Evolutionary conservation across 2,797 vertebrate genomes (phyloP), one percentile per base, ranked within the genome.

Genomic region (Nothura maculosa): DNA sequence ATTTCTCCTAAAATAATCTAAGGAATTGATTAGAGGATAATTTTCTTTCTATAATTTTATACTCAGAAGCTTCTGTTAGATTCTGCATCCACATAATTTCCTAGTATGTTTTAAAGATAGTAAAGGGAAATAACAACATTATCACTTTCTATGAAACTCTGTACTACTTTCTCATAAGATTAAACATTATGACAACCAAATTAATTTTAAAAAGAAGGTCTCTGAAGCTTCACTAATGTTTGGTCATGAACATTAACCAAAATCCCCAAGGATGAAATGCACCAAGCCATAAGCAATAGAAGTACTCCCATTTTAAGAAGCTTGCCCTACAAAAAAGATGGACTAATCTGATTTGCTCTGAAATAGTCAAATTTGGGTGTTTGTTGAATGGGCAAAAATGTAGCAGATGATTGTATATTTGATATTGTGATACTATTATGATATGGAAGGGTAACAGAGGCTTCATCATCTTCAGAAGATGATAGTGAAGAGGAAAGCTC

Each of bases 361-460:
- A 96, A 91, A 85, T 87, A 94, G 91, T 94, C 85, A 96, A 55
- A 84, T 91, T 74, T 89, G 57, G n/a, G 55, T 68, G 54, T 77
- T 72, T 93, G 47, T 74, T 92, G 48, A 95, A 69, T 38, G 92
- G 84, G 52, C 80, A 74, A 92, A 95, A 91, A 61, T 50, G n/a
- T 20, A 94, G 34, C 22, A 77, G 20, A 61, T 20, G 20, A 61
- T 20, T 72, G 30, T 63, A 63, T 81, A 74, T 75, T 58, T 92
- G 18, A 68, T 7, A 30, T 79, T 76, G 48, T 9, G 8, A 6
- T 75, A 79, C 80, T 84, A 86, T 47, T 43, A 21, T 24, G 54
- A 4, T 4, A 36, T 4, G 20, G 64, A 93, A 81, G 67, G 7
- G 72, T 1, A 8, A 3, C 32, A 42, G 50, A 52, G 28, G 20